A percentile compares a stretch with the other conserved stretches of the same genome.
Conservation (phyloP, 2,113 vertebrate genomes). For the Corapipo altera region DNA sequence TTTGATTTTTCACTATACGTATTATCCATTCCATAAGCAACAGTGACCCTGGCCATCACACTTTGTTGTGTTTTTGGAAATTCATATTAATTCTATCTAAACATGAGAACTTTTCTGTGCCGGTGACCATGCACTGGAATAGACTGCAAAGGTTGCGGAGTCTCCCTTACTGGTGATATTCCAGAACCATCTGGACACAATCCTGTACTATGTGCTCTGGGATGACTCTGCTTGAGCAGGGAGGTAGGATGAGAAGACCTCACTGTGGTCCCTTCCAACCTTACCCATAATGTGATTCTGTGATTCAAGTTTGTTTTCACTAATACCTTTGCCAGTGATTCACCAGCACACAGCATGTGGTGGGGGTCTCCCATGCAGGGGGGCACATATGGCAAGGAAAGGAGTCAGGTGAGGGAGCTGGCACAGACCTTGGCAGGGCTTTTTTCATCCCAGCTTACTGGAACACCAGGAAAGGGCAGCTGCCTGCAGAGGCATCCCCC, state of each 20-base stretch:
- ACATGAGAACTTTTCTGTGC: neutral
- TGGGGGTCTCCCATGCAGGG: neutral
- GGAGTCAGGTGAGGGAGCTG: neutral
- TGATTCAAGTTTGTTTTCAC: neutral
- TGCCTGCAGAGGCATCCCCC: slow-evolving; percentile 81
- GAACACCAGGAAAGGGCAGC: neutral
- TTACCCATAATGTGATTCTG: neutral
- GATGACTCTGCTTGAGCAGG: neutral
- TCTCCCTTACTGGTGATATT: neutral
- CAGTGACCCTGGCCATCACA: neutral
- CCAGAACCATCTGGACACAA: neutral
- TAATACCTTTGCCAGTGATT: neutral
- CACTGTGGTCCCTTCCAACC: neutral
- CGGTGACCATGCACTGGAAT: neutral
- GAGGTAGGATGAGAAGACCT: neutral
- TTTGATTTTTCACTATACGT: neutral
- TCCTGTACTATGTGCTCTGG: neutral
- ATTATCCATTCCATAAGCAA: neutral
- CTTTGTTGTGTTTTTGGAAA: neutral
- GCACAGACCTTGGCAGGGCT: neutral
- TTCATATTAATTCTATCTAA: neutral
- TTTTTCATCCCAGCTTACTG: neutral
- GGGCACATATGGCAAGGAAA: neutral
- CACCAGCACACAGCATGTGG: neutral
- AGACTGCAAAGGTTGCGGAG: neutral